Base-by-base conservation (phyloP, 2,888 invertebrate genomes). In the Hypomecis atomaria region DNA sequence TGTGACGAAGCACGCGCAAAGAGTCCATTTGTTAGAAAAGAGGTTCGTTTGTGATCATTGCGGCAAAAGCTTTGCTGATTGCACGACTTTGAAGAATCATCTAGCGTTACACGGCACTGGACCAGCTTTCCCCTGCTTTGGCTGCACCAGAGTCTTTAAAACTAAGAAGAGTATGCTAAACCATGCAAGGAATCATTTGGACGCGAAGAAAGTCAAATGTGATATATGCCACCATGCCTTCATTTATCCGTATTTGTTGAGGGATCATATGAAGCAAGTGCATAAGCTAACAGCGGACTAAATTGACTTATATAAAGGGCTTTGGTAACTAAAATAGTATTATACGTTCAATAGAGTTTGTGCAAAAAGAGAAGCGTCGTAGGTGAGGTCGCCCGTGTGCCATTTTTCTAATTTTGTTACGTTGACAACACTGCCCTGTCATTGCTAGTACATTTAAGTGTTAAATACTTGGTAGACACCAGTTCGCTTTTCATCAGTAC, bases 131-230 rank as follows among this genome's bases (percentile, higher is more conserved):
- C 76, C 82, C 47, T 91, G 90, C 57, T 78, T 82, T 36, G 74
- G 86, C 5, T 90, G 90, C 56, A 69, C 78, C n/a, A 87, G 88
- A 66, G 67, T 74, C n/a, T 83, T 79, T 47, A 77, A 78, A 0
- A 71, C 80, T 6, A 71, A 73, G 67, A 77, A 79, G 50, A 80
- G 79, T 0, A 57, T 83, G 50, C 72, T 67, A 5, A 79, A 82
- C 47, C 83, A 83, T 37, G 75, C 81, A 71, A 71, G 79, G 5
- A 82, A 81, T 23, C 83, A 83, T 43, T 71, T 72, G 13, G 74
- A 81, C 42, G 79, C 78, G 65, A 70, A 72, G 73, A 62, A 76
- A 72, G 11, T 81, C 72, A 62, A 67, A 66, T 64, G 71, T 64
- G 59, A 56, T 6, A 45, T 64, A 8, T 64, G 64, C 47, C 55